These are phyloP conservation scores for Dascillus cervinus DNA, from an alignment of 2,888 invertebrate genomes.

Conservation along the genomic window DNA sequence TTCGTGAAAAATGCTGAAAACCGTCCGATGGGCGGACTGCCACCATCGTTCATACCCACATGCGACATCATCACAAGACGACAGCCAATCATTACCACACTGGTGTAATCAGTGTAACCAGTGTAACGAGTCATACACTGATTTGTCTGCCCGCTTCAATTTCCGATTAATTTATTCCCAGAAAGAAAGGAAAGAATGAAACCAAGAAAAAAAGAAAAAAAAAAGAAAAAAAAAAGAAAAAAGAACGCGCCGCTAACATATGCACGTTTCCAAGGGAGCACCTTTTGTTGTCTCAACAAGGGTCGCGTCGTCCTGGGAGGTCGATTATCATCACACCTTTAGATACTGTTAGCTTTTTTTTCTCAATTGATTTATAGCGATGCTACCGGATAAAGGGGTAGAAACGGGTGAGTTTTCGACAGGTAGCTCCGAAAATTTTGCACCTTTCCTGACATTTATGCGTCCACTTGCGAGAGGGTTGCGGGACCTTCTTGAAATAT, in stretches of 20 bases:
- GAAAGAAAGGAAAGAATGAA: too few species aligned
- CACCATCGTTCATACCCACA: conserved; percentile 16
- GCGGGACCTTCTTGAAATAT: too few species aligned
- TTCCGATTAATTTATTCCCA: conserved; percentile 15
- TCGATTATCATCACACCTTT: conserved; percentile 38
- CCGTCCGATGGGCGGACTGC: not conserved
- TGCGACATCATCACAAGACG: conserved; percentile 11
- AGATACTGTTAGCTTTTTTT: conserved; percentile 20
- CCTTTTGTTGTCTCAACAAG: conserved; percentile 30
- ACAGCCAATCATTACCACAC: conserved; percentile 11
- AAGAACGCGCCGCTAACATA: too few species aligned
- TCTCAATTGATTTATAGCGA: conserved; percentile 34
- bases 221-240: too few species aligned
- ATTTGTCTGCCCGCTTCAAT: conserved; percentile 11
- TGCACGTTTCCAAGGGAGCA: too few species aligned
- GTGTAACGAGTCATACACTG: conserved; percentile 13
- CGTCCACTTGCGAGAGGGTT: too few species aligned
- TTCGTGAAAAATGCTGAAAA: not conserved
- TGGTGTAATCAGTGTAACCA: conserved; percentile 11
- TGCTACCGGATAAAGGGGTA: conserved; percentile 26
- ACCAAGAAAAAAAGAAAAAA: too few species aligned
- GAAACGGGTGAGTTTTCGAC: too few species aligned
- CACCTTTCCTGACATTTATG: too few species aligned
- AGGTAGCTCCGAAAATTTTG: too few species aligned
- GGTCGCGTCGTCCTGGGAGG: conserved; percentile 31